Conservation (phyloP, 1,140 invertebrate species). For the Artemia franciscana region DNA sequence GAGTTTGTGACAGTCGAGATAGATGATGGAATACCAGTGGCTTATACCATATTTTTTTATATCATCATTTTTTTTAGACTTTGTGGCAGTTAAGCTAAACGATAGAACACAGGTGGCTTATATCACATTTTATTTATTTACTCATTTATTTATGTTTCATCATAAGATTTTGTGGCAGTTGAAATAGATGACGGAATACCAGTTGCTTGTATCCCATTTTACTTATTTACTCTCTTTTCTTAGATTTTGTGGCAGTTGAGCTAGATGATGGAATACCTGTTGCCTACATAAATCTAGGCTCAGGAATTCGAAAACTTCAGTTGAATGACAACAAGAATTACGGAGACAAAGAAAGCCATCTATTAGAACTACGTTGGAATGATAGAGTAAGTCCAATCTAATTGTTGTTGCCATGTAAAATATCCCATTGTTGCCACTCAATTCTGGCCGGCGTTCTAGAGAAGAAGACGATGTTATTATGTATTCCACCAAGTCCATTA, state of each 20-base stretch:
- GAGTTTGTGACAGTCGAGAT: slow-evolving; percentile 85
- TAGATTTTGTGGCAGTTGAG: slow-evolving; percentile 79
- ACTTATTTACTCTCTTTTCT: too few species aligned
- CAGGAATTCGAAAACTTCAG: slow-evolving; percentile 44
- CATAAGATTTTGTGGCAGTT: slow-evolving; percentile 65
- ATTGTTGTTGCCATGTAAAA: slow-evolving; percentile 1
- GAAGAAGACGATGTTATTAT: too few species aligned
- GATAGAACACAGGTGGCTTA: slow-evolving; percentile 8
- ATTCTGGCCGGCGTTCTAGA: too few species aligned
- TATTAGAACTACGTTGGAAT: slow-evolving; percentile 50
- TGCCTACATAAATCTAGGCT: slow-evolving; percentile 69
- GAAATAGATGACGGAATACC: slow-evolving; percentile 66
- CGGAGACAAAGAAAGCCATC: slow-evolving; percentile 49
- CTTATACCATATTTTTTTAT: too few species aligned
- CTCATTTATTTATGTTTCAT: too few species aligned
- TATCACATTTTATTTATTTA: slow-evolving; percentile 7
- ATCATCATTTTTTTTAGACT: too few species aligned
- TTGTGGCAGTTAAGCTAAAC: too few species aligned
- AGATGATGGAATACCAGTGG: too few species aligned
- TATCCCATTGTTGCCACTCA: too few species aligned
- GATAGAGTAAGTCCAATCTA: slow-evolving; percentile 25
- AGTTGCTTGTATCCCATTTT: too few species aligned
- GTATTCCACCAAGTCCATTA: too few species aligned
- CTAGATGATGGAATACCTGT: slow-evolving; percentile 57
- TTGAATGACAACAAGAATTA: slow-evolving; percentile 43